These are phyloP conservation scores for Mus pahari DNA, from an alignment of 2,113 vertebrate species.

Conservation along the genomic window DNA sequence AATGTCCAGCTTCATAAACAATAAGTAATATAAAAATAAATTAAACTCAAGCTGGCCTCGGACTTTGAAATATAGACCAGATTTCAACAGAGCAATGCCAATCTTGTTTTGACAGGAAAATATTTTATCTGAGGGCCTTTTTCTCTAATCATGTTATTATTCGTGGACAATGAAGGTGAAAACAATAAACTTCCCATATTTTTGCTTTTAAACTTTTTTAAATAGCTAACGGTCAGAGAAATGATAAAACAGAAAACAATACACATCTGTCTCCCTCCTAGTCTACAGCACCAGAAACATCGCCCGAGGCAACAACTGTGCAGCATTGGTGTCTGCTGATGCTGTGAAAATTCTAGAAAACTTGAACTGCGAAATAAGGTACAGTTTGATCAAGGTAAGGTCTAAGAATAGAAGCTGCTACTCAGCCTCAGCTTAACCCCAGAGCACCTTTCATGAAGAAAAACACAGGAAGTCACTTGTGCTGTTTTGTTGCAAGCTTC, in stretches of 20 bases:
- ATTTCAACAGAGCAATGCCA: not conserved
- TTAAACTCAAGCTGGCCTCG: not conserved
- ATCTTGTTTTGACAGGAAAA: not conserved
- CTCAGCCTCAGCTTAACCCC: not conserved
- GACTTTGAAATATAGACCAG: not conserved
- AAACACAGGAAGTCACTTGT: not conserved
- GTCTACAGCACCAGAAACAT: not conserved
- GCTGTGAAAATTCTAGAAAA: not conserved
- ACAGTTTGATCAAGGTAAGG: not conserved
- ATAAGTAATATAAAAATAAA: not conserved
- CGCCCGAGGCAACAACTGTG: not conserved
- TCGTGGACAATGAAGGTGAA: not conserved
- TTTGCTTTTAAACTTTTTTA: not conserved
- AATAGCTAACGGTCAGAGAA: not conserved
- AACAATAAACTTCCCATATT: not conserved
- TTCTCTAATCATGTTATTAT: not conserved
- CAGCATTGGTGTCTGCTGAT: not conserved
- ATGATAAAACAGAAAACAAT: not conserved
- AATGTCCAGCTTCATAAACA: not conserved
- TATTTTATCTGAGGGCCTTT: not conserved
- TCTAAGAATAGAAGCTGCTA: not conserved
- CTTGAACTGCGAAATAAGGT: not conserved
- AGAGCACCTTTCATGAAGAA: not conserved
- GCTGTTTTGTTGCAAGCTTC: not conserved
- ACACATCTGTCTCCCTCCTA: not conserved